Percentiles rank a stretch among this genome's conserved stretches.
These are phyloP conservation scores for Bombus picipes DNA, from an alignment of 1,140 invertebrate genomes.

Conservation along the genomic window DNA sequence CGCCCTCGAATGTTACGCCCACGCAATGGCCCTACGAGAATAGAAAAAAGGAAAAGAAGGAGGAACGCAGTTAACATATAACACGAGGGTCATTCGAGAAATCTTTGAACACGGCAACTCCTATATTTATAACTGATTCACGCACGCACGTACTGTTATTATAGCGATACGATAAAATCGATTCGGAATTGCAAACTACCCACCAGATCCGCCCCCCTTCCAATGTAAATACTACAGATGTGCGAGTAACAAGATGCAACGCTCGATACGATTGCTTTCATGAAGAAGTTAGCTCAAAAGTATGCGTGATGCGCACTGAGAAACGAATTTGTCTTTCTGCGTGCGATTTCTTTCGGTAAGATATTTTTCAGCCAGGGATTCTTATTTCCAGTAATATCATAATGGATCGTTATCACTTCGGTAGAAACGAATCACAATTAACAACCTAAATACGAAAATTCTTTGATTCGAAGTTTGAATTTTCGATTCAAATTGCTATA, in stretches of 20 bases:
- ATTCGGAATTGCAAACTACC: background rate
- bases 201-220: background rate
- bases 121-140: slow-evolving; percentile 4
- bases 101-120: background rate
- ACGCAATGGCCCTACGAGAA: background rate
- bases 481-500: background rate
- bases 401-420: too few relatives aligned
- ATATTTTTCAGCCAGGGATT: too few relatives aligned
- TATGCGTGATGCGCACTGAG: too few relatives aligned
- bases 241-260: too few relatives aligned
- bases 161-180: background rate
- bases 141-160: background rate
- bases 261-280: background rate
- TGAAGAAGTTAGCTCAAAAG: background rate
- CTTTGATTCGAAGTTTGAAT: too few relatives aligned
- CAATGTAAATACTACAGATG: slow-evolving; percentile 1
- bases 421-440: background rate
- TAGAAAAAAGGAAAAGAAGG: background rate
- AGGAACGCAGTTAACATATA: background rate
- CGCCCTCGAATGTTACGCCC: too few relatives aligned
- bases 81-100: background rate
- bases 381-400: too few relatives aligned
- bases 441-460: too few relatives aligned
- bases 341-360: too few relatives aligned
- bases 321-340: too few relatives aligned